Evolutionary conservation across 2,888 invertebrate genomes (phyloP).

Genomic region (Eristalis pertinax): DNA sequence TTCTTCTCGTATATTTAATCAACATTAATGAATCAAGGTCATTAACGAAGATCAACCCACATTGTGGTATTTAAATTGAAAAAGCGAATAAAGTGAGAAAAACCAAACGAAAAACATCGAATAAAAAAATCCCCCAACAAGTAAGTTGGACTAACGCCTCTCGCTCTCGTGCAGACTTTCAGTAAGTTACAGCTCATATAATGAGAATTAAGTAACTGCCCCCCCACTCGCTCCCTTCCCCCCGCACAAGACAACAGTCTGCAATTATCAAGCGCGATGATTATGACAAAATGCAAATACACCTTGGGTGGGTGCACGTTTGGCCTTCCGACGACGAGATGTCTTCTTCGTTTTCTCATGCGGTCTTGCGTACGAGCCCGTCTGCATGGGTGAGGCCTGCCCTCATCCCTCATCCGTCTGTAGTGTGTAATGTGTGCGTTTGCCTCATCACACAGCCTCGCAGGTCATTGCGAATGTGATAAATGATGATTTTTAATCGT

Average conservation of each 20-base stretch:
- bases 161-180: slow-evolving; percentile 13
- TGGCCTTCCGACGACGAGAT: slow-evolving; percentile 19
- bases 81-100: not conserved
- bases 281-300: slow-evolving; percentile 14
- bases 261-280: not conserved
- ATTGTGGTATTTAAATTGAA: slow-evolving; percentile 22
- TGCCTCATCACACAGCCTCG: slow-evolving; percentile 30
- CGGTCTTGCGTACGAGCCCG: too few species aligned
- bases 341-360: not conserved
- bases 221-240: not conserved
- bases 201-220: not conserved
- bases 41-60: slow-evolving; percentile 66
- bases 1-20: slow-evolving; percentile 58
- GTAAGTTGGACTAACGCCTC: not conserved
- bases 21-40: slow-evolving; percentile 68
- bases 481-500: slow-evolving; percentile 49
- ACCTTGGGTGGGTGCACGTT: slow-evolving; percentile 32
- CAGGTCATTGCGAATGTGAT: slow-evolving; percentile 46
- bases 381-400: not conserved
- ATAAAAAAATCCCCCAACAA: not conserved
- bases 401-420: not conserved
- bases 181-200: not conserved
- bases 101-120: not conserved
- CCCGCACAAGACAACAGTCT: not conserved
- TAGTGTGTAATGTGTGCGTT: not conserved